phyloP scores from a whole-genome alignment of 2,797 vertebrate species.

The Prunella strophiata region DNA sequence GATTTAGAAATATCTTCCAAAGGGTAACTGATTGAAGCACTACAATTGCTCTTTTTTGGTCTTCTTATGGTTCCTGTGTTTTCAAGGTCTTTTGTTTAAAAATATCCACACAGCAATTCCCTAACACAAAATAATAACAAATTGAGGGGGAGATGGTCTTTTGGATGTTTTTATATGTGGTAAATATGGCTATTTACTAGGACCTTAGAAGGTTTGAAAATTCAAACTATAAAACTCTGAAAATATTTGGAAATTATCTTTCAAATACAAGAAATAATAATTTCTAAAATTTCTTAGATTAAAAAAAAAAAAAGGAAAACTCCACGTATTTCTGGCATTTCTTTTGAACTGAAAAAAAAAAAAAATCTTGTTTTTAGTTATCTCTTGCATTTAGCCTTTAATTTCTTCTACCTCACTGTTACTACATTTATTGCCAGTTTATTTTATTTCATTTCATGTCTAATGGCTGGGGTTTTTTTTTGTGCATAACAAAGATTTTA shows the following conservation, averaged over 20 bases:
- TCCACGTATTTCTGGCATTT: background rate
- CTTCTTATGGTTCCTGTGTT: background rate
- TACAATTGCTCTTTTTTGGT: background rate
- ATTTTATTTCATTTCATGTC: background rate
- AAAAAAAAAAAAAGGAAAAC: fast-evolving
- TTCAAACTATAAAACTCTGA: background rate
- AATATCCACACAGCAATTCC: background rate
- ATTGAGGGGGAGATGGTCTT: background rate
- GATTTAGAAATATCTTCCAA: background rate
- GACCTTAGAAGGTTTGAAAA: background rate
- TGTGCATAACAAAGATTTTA: background rate
- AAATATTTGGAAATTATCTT: background rate
- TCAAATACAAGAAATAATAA: background rate
- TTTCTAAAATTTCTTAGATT: background rate
- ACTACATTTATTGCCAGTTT: background rate
- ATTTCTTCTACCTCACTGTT: background rate
- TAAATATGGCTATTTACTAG: background rate
- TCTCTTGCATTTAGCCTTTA: background rate
- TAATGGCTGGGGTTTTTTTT: background rate
- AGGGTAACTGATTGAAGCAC: background rate
- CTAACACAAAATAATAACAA: background rate
- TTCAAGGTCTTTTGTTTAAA: background rate
- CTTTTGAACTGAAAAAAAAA: background rate
- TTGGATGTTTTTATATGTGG: background rate
- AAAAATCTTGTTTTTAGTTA: background rate